These are phyloP conservation scores for Phenganax subtilis DNA, from an alignment of 92 coral and sea anemone species.

Conservation along the genomic window DNA sequence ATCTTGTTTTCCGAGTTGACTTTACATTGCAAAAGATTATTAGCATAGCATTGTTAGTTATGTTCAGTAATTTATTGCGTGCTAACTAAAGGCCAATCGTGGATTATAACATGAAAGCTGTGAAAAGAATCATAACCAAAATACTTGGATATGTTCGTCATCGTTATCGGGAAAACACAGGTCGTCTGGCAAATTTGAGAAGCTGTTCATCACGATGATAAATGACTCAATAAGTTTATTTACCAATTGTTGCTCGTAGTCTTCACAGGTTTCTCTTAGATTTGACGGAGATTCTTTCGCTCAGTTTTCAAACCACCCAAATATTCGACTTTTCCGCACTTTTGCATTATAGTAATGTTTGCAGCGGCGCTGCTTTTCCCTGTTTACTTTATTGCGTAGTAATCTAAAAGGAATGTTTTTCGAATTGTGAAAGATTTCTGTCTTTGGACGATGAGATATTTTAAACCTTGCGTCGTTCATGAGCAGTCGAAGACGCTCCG, in stretches of 20 bases:
- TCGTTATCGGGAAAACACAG: background rate
- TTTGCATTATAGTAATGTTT: constrained; percentile 35
- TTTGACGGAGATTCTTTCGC: background rate
- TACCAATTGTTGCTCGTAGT: background rate
- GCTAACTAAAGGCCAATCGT: too few species aligned
- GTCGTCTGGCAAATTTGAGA: background rate
- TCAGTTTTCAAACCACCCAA: background rate
- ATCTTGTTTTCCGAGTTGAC: too few species aligned
- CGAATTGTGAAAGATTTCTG: constrained; percentile 39
- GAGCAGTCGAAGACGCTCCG: constrained; percentile 42
- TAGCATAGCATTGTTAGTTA: too few species aligned
- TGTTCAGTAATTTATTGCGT: too few species aligned
- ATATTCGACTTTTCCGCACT: constrained; percentile 30
- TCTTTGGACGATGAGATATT: constrained; percentile 31
- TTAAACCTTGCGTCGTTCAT: constrained; percentile 28
- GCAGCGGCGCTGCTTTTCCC: constrained; percentile 47
- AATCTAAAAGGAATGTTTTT: constrained; percentile 29
- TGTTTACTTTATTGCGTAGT: constrained; percentile 39
- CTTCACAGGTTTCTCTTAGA: background rate
- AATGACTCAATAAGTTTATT: background rate
- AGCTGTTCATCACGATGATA: background rate
- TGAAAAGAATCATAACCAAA: too few species aligned
- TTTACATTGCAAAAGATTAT: too few species aligned
- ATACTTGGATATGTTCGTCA: constrained; percentile 1
- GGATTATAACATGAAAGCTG: too few species aligned